Evolutionary conservation across 2,888 invertebrate genomes (phyloP).

Genomic region (Chrysina gloriosa): DNA sequence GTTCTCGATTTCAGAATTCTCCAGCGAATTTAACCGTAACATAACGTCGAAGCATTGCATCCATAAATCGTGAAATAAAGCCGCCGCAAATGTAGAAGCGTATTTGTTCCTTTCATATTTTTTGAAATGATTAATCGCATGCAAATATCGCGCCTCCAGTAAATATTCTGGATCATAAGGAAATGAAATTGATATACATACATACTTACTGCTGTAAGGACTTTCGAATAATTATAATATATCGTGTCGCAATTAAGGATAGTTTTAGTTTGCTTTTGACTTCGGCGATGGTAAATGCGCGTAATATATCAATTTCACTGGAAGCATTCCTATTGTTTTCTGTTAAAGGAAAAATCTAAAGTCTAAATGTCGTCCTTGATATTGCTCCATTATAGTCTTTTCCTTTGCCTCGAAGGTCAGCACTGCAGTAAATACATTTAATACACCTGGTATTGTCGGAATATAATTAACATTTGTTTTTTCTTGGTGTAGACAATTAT

Average conservation of each 20-base stretch:
- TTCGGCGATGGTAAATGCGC: neutral
- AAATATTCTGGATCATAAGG: no score
- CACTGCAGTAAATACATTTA: conserved; percentile 18
- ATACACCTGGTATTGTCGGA: conserved; percentile 10
- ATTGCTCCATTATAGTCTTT: conserved; percentile 22
- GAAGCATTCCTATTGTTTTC: conserved; percentile 7
- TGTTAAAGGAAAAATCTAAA: neutral
- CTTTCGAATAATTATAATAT: neutral
- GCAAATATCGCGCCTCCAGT: no score
- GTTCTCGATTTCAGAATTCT: neutral
- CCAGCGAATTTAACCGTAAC: neutral
- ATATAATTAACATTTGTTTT: conserved; percentile 26
- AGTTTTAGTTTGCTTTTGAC: neutral
- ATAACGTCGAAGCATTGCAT: neutral
- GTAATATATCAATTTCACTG: conserved; percentile 9
- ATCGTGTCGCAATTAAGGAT: neutral
- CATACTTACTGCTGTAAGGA: no score
- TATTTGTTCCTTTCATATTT: no score
- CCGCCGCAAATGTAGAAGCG: no score
- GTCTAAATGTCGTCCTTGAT: conserved; percentile 30
- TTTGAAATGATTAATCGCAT: no score
- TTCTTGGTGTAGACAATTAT: conserved; percentile 9
- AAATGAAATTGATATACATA: no score
- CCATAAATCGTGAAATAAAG: neutral
- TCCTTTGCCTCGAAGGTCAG: conserved; percentile 21